These are phyloP conservation scores for Drosophila nasuta DNA, from an alignment of 1,140 invertebrate genomes.

Conservation along the genomic window DNA sequence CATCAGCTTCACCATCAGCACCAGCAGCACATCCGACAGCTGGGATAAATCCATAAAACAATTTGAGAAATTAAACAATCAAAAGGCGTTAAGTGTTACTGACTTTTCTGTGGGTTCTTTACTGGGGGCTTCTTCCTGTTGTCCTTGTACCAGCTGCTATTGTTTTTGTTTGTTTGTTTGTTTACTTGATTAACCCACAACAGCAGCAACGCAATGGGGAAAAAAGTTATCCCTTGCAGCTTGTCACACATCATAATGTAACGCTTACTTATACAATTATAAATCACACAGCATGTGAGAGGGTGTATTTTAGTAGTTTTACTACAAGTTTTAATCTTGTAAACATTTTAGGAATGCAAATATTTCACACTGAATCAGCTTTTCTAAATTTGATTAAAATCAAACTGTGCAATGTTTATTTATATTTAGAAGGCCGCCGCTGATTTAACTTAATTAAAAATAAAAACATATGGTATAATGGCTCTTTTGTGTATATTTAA, in stretches of 20 bases:
- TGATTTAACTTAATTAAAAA: slow-evolving; percentile 33
- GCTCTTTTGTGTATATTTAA: slow-evolving; percentile 12
- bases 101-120: slow-evolving; percentile 58
- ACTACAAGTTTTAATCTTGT: not conserved
- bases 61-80: slow-evolving; percentile 84
- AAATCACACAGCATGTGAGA: slow-evolving; percentile 9
- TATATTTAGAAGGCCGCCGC: slow-evolving; percentile 23
- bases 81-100: slow-evolving; percentile 82
- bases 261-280: slow-evolving; percentile 27
- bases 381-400: slow-evolving; percentile 56
- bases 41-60: slow-evolving; percentile 82
- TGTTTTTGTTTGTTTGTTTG: slow-evolving; percentile 76
- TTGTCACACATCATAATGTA: slow-evolving; percentile 36
- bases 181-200: slow-evolving; percentile 73
- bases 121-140: slow-evolving; percentile 23
- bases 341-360: not conserved
- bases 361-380: slow-evolving; percentile 5
- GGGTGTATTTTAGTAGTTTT: not conserved
- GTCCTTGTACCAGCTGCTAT: slow-evolving; percentile 16
- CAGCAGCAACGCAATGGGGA: slow-evolving; percentile 4
- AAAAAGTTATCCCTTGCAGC: not conserved
- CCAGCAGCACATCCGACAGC: slow-evolving; percentile 35
- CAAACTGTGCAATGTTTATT: slow-evolving; percentile 43
- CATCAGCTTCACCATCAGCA: slow-evolving; percentile 8
- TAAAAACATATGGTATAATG: slow-evolving; percentile 33